Conservation (phyloP, 2,797 vertebrate species). For the Sternotherus odoratus region DNA sequence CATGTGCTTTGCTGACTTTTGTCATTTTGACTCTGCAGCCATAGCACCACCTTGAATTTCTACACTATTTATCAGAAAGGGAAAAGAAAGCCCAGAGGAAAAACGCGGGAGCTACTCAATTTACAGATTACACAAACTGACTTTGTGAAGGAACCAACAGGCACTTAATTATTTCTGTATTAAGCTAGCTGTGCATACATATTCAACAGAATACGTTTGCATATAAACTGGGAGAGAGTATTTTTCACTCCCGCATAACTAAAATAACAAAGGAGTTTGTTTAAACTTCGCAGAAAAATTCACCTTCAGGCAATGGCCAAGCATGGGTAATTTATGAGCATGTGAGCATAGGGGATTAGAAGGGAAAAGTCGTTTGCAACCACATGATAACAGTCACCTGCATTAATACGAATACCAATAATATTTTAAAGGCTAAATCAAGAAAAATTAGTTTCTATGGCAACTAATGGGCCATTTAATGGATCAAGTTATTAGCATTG, state of each 20-base stretch:
- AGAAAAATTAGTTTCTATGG: slow-evolving; percentile 72
- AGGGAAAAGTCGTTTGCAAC: not conserved
- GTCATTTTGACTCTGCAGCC: accelerated
- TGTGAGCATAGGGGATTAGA: not conserved
- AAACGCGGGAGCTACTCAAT: accelerated
- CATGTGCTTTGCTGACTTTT: accelerated
- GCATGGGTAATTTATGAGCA: not conserved
- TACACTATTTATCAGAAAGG: accelerated
- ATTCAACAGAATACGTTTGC: accelerated
- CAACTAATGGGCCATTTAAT: slow-evolving; percentile 60
- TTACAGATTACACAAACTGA: accelerated
- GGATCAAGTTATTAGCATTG: slow-evolving; percentile 40
- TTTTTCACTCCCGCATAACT: accelerated
- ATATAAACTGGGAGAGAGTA: accelerated
- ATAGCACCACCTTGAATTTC: accelerated
- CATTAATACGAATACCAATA: not conserved
- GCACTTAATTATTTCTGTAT: not conserved
- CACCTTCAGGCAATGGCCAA: not conserved
- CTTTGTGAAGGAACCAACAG: accelerated
- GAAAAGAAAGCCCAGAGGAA: accelerated
- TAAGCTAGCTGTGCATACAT: not conserved
- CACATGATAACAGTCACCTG: slow-evolving; percentile 3
- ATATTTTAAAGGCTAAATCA: slow-evolving; percentile 49
- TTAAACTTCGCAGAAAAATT: not conserved
- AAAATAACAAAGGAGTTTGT: accelerated